Evolutionary conservation across 2,113 vertebrate species (phyloP).

Genomic region (Lepus timidus): DNA sequence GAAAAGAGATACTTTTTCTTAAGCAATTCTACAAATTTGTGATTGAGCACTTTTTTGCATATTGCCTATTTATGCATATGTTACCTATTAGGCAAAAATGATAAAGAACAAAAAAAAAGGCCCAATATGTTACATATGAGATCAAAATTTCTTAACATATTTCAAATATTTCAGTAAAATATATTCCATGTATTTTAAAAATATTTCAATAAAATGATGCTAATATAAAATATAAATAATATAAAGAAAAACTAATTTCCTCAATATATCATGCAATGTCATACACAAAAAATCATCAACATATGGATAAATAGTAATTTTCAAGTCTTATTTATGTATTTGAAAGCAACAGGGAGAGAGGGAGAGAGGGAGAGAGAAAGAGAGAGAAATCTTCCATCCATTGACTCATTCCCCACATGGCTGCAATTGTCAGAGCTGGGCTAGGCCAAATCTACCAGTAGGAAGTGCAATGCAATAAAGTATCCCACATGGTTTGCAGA

Average conservation of each 20-base stretch:
- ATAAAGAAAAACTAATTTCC: neutral
- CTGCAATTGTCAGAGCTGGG: too few relatives aligned
- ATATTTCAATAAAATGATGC: neutral
- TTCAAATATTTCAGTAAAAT: neutral
- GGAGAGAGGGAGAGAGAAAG: too few relatives aligned
- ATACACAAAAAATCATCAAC: conserved; percentile 8
- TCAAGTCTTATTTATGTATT: neutral
- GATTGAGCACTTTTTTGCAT: neutral
- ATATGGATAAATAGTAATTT: neutral
- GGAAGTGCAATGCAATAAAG: too few relatives aligned
- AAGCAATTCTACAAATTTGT: neutral
- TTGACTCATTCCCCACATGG: too few relatives aligned
- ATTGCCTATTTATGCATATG: neutral
- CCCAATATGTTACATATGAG: neutral
- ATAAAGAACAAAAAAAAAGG: neutral
- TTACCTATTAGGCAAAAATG: neutral
- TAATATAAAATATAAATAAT: conserved; percentile 6
- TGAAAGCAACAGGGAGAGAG: too few relatives aligned
- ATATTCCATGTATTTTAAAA: neutral
- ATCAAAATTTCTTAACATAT: neutral
- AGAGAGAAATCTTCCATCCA: too few relatives aligned
- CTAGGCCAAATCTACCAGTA: too few relatives aligned
- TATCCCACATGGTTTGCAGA: too few relatives aligned
- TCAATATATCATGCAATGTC: neutral
- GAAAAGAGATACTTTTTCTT: neutral